phyloP scores from a whole-genome alignment of 2,888 invertebrate genomes.

The Cenopis cana region DNA sequence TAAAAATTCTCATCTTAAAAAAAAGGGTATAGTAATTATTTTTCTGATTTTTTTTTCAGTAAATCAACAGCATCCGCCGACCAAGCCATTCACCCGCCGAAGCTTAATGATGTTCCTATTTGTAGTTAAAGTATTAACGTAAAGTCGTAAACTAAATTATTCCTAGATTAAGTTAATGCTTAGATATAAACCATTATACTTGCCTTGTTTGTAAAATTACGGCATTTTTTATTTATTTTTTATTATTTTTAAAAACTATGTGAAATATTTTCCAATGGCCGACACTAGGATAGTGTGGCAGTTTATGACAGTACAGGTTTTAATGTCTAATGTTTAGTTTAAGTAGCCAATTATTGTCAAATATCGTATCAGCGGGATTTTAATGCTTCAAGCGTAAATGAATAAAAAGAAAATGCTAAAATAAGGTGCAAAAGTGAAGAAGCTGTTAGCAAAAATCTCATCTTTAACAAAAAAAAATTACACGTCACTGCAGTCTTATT shows the following conservation, averaged over 20 bases:
- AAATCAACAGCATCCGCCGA: constrained; percentile 13
- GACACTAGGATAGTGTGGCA: not conserved
- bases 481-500: not conserved
- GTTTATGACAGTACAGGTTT: constrained; percentile 1
- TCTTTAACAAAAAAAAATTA: not conserved
- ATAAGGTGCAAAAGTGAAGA: too few relatives aligned
- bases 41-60: constrained; percentile 24
- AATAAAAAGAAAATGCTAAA: too few relatives aligned
- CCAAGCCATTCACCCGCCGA: constrained; percentile 35
- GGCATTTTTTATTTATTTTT: constrained; percentile 21
- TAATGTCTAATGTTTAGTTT: constrained; percentile 2
- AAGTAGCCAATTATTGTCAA: not conserved
- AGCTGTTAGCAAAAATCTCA: too few relatives aligned
- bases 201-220: constrained; percentile 21
- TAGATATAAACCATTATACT: not conserved
- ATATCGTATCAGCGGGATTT: not conserved
- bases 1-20: too few relatives aligned
- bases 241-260: not conserved
- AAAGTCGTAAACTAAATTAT: constrained; percentile 34
- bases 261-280: too few relatives aligned
- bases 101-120: constrained; percentile 42
- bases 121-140: constrained; percentile 20
- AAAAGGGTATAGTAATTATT: not conserved
- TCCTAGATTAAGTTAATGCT: constrained; percentile 34
- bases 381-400: not conserved